Evolutionary conservation across 2,888 invertebrate species (phyloP), one percentile per base, ranked within the genome.

Genomic region (Macaria notata): DNA sequence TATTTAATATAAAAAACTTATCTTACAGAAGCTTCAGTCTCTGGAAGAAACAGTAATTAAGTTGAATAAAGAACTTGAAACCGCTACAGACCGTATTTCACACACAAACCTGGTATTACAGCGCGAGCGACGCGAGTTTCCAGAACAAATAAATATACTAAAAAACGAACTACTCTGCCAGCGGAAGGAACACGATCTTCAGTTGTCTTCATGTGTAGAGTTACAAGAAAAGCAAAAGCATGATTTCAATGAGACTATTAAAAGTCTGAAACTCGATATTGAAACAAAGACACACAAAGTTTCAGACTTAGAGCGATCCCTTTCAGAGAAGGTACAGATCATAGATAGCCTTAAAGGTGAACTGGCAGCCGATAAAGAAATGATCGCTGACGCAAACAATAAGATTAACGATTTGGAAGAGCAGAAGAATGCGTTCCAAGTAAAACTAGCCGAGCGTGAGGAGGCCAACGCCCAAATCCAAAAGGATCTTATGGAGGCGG

Each of bases 381-480:
- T 43, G 5, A 9, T 9, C 8, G 4, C 4, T 39, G 48, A 9
- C 6, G 0, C 42, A 9, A 9, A 9, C 36, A 36, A 8, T 36
- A 41, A 49, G 8, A 3, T 1, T 4, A 8, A 31, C 7, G 42
- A 43, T 1, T 33, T 9, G 5, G 33, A 49, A 19, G 33, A 42
- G n/a, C 42, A 31, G n/a, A 54, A 42, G n/a, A 36, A 19, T 3
- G 41, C 52, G 6, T 9, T 31, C 3, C 55, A 77, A 51, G 75
- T 42, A 48, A 65, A 71, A 50, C 54, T 78, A 9, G 65, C 70
- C 0, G 56, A 56, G 1, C 48, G 71, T 36, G 76, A 76, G 43
- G 73, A 71, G 2, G 70, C 78, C 3, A 75, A 80, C 49, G 66
- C 66, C 9, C 69, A 73, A 7, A 69, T 84, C 9, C 81, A 79